Percentiles rank a stretch among this genome's conserved stretches.
Conservation (phyloP, 2,797 vertebrate genomes). For the Okamejei kenojei region DNA sequence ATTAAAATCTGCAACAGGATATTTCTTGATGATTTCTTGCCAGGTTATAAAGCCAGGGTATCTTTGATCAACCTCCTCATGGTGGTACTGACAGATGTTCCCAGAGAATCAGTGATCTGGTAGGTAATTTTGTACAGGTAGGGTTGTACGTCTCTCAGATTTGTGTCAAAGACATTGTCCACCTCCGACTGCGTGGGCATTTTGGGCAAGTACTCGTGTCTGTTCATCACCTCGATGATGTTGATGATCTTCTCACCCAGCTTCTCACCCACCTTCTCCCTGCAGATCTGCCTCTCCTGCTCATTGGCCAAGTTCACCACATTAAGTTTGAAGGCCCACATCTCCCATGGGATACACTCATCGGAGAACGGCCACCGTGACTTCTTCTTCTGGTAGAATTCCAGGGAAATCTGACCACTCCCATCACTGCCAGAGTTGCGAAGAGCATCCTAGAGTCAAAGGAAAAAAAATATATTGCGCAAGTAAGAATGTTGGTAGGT, state of each 20-base stretch:
- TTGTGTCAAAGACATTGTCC: slow-evolving; percentile 96
- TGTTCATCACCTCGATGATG: slow-evolving; percentile 94
- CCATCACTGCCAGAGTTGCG: slow-evolving; percentile 81
- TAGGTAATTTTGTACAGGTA: slow-evolving; percentile 95
- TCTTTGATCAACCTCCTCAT: slow-evolving; percentile 97
- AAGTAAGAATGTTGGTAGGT: background rate
- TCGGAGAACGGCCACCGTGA: slow-evolving; percentile 96
- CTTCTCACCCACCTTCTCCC: slow-evolving; percentile 95
- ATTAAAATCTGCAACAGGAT: background rate
- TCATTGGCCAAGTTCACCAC: slow-evolving; percentile 93
- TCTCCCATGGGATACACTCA: slow-evolving; percentile 95
- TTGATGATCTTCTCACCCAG: slow-evolving; percentile 96
- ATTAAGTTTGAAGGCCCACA: slow-evolving; percentile 95
- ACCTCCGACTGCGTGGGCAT: slow-evolving; percentile 98
- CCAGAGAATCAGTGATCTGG: slow-evolving; percentile 90
- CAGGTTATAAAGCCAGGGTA: slow-evolving; percentile 78
- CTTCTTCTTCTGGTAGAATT: slow-evolving; percentile 98
- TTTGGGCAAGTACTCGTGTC: slow-evolving; percentile 94
- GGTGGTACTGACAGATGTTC: slow-evolving; percentile 91
- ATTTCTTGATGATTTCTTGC: background rate
- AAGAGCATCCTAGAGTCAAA: slow-evolving; percentile 70
- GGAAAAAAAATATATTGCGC: background rate
- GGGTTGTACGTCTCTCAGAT: slow-evolving; percentile 90
- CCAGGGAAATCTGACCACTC: slow-evolving; percentile 89
- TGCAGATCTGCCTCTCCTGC: slow-evolving; percentile 94